These are phyloP conservation scores for Coenonympha arcania DNA, from an alignment of 2,888 invertebrate species.

Conservation along the genomic window DNA sequence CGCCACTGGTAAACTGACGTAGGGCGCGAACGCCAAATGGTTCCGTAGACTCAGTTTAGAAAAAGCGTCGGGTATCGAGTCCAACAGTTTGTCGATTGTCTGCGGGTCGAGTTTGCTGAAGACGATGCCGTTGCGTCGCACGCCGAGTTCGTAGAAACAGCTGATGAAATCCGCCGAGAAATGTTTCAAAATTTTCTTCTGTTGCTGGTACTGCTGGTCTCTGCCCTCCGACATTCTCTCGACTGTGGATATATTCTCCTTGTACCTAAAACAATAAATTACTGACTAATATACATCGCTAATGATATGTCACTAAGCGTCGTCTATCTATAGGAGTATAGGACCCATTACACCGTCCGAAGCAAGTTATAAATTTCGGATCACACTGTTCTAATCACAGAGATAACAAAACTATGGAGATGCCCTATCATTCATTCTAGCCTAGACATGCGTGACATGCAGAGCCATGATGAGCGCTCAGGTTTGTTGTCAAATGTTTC, in stretches of 20 bases:
- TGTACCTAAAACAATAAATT: slow-evolving; percentile 44
- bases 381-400: too few relatives aligned
- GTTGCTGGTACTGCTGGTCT: slow-evolving; percentile 34
- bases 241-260: slow-evolving; percentile 41
- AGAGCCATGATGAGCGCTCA: too few relatives aligned
- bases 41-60: slow-evolving; percentile 50
- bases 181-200: slow-evolving; percentile 39
- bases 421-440: too few relatives aligned
- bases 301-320: too few relatives aligned
- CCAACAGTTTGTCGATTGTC: slow-evolving; percentile 43
- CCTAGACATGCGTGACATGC: too few relatives aligned
- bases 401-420: too few relatives aligned
- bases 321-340: too few relatives aligned
- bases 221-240: slow-evolving; percentile 36
- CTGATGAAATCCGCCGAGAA: slow-evolving; percentile 53
- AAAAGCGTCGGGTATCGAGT: slow-evolving; percentile 47
- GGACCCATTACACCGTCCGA: too few relatives aligned
- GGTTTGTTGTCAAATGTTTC: too few relatives aligned
- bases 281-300: too few relatives aligned
- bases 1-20: slow-evolving; percentile 44
- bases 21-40: slow-evolving; percentile 55
- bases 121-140: slow-evolving; percentile 42
- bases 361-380: too few relatives aligned
- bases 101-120: slow-evolving; percentile 49
- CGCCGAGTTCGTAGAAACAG: slow-evolving; percentile 53